A percentile compares a stretch with the other conserved stretches of the same genome.
Conservation (phyloP, 2,888 invertebrate genomes). For the Adineta ricciae region DNA sequence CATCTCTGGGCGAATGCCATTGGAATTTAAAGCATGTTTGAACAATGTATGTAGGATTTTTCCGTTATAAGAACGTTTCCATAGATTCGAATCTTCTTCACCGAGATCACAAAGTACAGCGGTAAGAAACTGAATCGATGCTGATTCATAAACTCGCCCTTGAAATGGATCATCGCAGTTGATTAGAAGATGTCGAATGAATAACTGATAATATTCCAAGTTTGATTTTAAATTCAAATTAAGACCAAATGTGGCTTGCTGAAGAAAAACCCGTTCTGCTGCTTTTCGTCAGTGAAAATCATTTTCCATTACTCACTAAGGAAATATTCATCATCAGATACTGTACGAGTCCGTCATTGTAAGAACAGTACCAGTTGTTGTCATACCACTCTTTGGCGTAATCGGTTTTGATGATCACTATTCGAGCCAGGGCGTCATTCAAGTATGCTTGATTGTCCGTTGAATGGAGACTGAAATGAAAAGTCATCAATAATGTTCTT, state of each 20-base stretch:
- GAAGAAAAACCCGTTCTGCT: too few species aligned
- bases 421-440: neutral
- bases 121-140: neutral
- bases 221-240: conserved; percentile 5
- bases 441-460: neutral
- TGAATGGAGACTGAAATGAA: neutral
- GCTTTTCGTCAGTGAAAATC: too few species aligned
- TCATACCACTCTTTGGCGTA: neutral
- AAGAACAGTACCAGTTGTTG: neutral
- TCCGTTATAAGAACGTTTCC: neutral
- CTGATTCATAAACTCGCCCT: neutral
- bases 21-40: neutral
- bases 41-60: neutral
- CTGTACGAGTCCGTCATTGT: neutral
- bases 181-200: neutral
- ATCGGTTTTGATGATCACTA: neutral
- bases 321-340: neutral
- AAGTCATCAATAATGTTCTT: too few species aligned
- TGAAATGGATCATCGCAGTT: neutral
- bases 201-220: neutral
- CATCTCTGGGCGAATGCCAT: neutral
- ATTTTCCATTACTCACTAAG: neutral
- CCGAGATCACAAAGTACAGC: neutral
- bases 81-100: neutral
- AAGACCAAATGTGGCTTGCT: neutral